phyloP scores from a whole-genome alignment of 2,888 invertebrate species.

The Pristionchus exspectatus region DNA sequence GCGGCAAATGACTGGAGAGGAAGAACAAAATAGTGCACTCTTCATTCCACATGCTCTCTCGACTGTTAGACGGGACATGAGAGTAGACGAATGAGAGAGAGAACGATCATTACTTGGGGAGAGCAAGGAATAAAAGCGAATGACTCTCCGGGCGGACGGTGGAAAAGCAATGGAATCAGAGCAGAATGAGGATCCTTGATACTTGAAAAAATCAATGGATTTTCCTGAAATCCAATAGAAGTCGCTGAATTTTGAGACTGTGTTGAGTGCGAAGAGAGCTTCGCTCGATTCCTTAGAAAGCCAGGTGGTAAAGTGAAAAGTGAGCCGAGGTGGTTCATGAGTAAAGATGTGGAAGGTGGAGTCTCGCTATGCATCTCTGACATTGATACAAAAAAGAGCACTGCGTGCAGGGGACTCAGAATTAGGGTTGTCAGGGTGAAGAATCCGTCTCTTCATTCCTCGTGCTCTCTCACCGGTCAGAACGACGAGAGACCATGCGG shows the following conservation, averaged over 20 bases:
- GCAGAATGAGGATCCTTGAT: not conserved
- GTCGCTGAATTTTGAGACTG: too few relatives aligned
- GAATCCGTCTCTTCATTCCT: too few relatives aligned
- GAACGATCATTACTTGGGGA: slow-evolving; percentile 26
- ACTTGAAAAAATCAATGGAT: too few relatives aligned
- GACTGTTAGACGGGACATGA: not conserved
- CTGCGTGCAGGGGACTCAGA: not conserved
- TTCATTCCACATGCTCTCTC: slow-evolving; percentile 18
- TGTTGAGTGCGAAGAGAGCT: too few relatives aligned
- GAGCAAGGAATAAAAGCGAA: slow-evolving; percentile 10
- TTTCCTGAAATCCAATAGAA: too few relatives aligned
- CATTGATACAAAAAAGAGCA: not conserved
- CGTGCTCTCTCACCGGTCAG: too few relatives aligned
- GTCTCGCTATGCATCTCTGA: not conserved
- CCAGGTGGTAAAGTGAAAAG: too few relatives aligned
- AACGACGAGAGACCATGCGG: too few relatives aligned
- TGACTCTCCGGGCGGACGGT: not conserved
- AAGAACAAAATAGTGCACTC: not conserved
- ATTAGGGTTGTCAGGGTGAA: too few relatives aligned
- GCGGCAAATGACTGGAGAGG: not conserved
- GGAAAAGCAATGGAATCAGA: not conserved
- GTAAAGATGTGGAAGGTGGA: too few relatives aligned
- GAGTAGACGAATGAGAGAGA: not conserved
- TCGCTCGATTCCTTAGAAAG: too few relatives aligned
- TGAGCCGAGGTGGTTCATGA: too few relatives aligned